These are phyloP conservation scores for Drosophila formosana DNA, from an alignment of 2,888 invertebrate genomes.

Conservation along the genomic window DNA sequence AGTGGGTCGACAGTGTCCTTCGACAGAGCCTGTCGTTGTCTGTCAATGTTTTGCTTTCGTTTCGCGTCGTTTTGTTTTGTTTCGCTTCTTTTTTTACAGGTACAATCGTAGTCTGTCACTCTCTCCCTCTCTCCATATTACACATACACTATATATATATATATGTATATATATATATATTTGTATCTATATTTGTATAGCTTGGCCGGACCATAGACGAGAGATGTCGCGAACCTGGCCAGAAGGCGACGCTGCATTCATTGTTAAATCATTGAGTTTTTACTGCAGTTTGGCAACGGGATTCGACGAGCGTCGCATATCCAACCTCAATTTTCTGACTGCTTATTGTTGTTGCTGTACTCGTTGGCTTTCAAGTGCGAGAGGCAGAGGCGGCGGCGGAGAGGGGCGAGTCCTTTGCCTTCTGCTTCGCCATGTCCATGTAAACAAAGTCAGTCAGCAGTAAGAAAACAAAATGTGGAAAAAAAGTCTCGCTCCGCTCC, in stretches of 20 bases:
- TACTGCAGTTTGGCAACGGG: conserved; percentile 81
- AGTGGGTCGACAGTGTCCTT: conserved; percentile 63
- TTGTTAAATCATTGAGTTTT: conserved; percentile 82
- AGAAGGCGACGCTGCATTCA: conserved; percentile 66
- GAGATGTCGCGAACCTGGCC: conserved; percentile 32
- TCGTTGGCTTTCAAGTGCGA: conserved; percentile 37
- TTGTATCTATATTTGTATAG: conserved; percentile 66
- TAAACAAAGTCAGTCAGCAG: conserved; percentile 69
- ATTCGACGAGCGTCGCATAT: conserved; percentile 69
- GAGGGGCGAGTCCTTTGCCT: conserved; percentile 23
- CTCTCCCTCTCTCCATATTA: not conserved
- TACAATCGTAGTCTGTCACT: conserved; percentile 12
- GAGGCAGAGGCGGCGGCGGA: conserved; percentile 10
- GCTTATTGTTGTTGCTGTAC: conserved; percentile 30
- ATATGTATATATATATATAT: conserved; percentile 9
- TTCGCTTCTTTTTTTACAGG: conserved; percentile 39
- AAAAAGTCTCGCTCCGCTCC: conserved; percentile 12
- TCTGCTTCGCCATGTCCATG: conserved; percentile 48
- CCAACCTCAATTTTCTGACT: conserved; percentile 72
- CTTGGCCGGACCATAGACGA: conserved; percentile 45
- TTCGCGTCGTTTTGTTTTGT: conserved; percentile 68
- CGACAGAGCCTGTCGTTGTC: conserved; percentile 44
- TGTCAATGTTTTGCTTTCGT: conserved; percentile 78
- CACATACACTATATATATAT: conserved; percentile 8
- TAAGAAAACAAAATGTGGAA: conserved; percentile 72